A percentile compares a stretch with the other conserved stretches of the same genome.
Conservation (phyloP, 2,113 vertebrate species). For the Mus pahari region DNA sequence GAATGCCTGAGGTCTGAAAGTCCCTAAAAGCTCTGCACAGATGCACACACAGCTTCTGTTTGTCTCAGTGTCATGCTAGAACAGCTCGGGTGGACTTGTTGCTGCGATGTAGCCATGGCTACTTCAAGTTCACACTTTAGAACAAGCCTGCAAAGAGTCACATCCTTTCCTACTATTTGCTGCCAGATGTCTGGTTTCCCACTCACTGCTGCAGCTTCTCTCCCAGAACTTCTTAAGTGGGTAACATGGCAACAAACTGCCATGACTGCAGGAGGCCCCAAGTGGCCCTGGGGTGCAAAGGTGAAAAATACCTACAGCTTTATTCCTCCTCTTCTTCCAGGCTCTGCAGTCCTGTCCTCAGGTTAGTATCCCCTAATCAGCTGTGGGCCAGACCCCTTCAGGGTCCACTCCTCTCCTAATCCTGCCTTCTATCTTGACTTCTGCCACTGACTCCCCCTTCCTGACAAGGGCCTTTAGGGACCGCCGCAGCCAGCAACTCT, state of each 20-base stretch:
- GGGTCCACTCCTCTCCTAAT: neutral
- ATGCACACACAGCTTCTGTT: neutral
- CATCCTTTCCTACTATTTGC: neutral
- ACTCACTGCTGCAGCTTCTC: neutral
- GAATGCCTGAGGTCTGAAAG: neutral
- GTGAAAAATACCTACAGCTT: neutral
- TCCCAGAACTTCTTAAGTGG: neutral
- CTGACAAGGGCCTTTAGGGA: slow-evolving; percentile 58
- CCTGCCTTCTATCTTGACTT: neutral
- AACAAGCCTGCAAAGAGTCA: neutral
- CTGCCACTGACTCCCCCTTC: neutral
- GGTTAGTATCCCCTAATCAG: slow-evolving; percentile 82
- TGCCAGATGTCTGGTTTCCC: neutral
- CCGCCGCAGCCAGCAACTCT: slow-evolving; percentile 85
- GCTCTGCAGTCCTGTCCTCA: slow-evolving; percentile 82
- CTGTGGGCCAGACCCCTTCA: neutral
- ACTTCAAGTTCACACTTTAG: neutral
- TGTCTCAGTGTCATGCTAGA: neutral
- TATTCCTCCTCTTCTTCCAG: slow-evolving; percentile 75
- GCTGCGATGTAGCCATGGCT: neutral
- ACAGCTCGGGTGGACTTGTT: neutral
- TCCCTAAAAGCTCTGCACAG: neutral
- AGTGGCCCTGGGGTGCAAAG: neutral
- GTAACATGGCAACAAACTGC: too few relatives aligned
- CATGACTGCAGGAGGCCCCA: neutral